A percentile compares a stretch with the other conserved stretches of the same genome.
Conservation (phyloP, 2,797 vertebrate genomes). For the Euphonia xanthogaster region DNA sequence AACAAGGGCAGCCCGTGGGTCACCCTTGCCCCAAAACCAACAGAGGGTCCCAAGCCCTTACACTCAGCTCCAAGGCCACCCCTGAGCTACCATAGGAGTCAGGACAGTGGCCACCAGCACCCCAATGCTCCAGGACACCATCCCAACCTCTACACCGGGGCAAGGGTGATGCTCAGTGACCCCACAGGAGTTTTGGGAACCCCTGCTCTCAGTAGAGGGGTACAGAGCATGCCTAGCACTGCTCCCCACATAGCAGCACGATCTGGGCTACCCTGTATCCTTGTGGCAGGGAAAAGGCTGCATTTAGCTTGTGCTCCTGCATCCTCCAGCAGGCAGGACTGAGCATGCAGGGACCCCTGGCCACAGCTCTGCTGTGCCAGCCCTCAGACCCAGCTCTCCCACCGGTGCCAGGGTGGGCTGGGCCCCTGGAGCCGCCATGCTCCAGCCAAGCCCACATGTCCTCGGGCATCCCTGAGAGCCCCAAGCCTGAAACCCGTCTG, state of each 20-base stretch:
- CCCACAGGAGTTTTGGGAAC: rapidly evolving
- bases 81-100: not conserved
- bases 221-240: not conserved
- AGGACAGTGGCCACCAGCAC: not conserved
- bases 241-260: not conserved
- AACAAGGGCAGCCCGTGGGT: rapidly evolving
- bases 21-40: not conserved
- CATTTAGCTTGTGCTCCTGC: not conserved
- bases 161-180: not conserved
- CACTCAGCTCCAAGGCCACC: not conserved
- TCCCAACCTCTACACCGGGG: not conserved
- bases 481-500: not conserved
- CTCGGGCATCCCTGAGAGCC: not conserved
- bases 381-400: rapidly evolving
- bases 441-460: not conserved
- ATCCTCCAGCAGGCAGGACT: rapidly evolving
- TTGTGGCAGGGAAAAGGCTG: not conserved
- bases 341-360: rapidly evolving
- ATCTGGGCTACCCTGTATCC: not conserved
- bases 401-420: not conserved
- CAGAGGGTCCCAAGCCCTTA: not conserved
- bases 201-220: not conserved
- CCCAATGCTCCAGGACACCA: not conserved
- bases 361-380: not conserved
- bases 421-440: not conserved